Evolutionary conservation across 2,113 vertebrate genomes (phyloP), one percentile per base, ranked within the genome.

Genomic region (Hippolais icterina): DNA sequence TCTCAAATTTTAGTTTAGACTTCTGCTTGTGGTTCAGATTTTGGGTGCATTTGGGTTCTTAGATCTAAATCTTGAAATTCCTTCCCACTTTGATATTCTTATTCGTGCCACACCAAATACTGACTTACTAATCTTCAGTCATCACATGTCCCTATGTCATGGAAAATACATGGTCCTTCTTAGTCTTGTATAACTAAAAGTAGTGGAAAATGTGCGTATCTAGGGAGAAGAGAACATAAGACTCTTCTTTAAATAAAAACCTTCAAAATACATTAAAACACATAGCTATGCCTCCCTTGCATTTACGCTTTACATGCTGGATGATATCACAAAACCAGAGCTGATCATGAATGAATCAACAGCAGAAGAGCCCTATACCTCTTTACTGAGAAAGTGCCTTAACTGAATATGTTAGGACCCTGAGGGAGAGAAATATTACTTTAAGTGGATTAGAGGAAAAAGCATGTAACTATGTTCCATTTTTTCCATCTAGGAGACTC

Each of bases 1-100:
- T 75, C 94, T 94, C 49, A 77, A 63, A 61, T 47, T 87, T 82
- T 21, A 31, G 15, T 83, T 75, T 85, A 41, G 15, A 35, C 19
- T 92, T 89, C 9, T 74, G 37, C 64, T 52, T 90, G 27, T 31
- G n/a, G 19, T 66, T 84, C 75, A 65, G 29, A 53, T 56, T 24
- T 56, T 24, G 24, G 20, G 31, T 37, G 63, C 3, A 2, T 64
- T 35, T 16, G 31, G 89, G 20, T 75, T 65, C 52, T 57, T 39
- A 16, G 37, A 76, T 90, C 22, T 56, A 25, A 82, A 52, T 79
- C 27, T 47, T 76, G 18, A 69, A 50, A 52, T 68, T 84, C 41
- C 17, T 75, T 75, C 52, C 9, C 33, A 28, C 47, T 80, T 77
- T 31, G 23, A 39, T 60, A 19, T 12, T 37, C 18, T 44, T 22